Conservation (phyloP, 2,888 invertebrate genomes). For the Leptopilina syphax region DNA sequence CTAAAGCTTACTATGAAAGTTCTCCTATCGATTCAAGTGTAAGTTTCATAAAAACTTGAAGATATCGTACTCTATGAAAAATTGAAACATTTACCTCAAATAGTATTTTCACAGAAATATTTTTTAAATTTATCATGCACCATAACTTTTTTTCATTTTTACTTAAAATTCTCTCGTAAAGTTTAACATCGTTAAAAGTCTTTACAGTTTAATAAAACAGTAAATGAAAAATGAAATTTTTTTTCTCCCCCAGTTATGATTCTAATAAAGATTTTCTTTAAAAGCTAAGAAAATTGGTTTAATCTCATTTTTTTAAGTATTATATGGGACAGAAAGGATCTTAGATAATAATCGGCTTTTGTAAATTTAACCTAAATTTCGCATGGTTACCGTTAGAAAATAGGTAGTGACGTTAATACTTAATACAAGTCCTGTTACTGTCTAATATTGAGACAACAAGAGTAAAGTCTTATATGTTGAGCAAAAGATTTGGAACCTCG, state of each 20-base stretch:
- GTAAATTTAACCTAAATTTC: conserved; percentile 10
- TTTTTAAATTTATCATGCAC: too few relatives aligned
- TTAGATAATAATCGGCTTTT: conserved; percentile 23
- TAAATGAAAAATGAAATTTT: not conserved
- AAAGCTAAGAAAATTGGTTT: not conserved
- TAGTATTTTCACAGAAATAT: too few relatives aligned
- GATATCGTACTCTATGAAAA: too few relatives aligned
- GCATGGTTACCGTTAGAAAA: not conserved
- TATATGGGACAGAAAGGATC: not conserved
- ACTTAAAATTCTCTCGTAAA: too few relatives aligned
- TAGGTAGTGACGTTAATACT: conserved; percentile 4
- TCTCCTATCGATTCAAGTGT: too few relatives aligned
- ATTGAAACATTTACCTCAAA: too few relatives aligned
- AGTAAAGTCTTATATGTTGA: conserved; percentile 31
- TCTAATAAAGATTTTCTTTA: too few relatives aligned
- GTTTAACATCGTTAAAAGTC: too few relatives aligned
- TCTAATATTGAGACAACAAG: conserved; percentile 9
- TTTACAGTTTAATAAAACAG: too few relatives aligned
- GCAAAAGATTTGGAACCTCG: conserved; percentile 58
- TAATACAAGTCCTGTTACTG: conserved; percentile 11
- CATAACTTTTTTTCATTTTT: too few relatives aligned
- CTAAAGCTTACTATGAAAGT: too few relatives aligned
- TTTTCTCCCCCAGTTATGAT: not conserved
- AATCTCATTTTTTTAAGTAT: not conserved
- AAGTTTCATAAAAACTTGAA: too few relatives aligned